Evolutionary conservation across 1,140 invertebrate species (phyloP).

Genomic region (Drosophila seguyi): DNA sequence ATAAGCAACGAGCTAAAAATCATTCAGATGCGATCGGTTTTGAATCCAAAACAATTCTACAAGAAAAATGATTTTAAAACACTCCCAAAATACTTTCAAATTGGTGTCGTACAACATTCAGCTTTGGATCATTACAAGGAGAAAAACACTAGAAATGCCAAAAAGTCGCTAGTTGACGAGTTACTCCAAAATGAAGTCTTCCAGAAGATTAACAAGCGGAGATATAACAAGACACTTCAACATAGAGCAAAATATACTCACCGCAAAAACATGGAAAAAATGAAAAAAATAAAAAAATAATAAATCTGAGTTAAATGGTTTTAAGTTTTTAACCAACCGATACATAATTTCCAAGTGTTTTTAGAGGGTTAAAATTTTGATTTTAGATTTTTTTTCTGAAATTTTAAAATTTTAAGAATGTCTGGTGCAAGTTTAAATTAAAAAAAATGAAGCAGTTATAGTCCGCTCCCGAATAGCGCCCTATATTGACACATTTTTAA

Average conservation of each 20-base stretch:
- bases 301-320: too few species aligned
- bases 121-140: constrained; percentile 90
- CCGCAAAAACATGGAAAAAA: constrained; percentile 75
- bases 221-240: constrained; percentile 92
- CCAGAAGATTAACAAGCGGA: constrained; percentile 93
- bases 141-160: constrained; percentile 93
- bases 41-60: constrained; percentile 97
- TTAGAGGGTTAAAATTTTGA: too few species aligned
- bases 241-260: constrained; percentile 88
- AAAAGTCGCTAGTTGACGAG: constrained; percentile 97
- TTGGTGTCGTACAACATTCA: constrained; percentile 91
- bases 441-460: too few species aligned
- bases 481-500: too few species aligned
- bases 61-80: constrained; percentile 95
- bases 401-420: too few species aligned
- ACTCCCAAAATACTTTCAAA: constrained; percentile 96
- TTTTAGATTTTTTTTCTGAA: too few species aligned
- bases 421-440: too few species aligned
- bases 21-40: constrained; percentile 95
- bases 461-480: too few species aligned
- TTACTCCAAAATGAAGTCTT: constrained; percentile 95
- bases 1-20: constrained; percentile 94
- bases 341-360: too few species aligned
- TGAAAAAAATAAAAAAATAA: constrained; percentile 80
- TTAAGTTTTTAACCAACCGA: too few species aligned